A percentile compares a stretch with the other conserved stretches of the same genome.
Evolutionary conservation across 2,797 vertebrate genomes (phyloP).

Genomic region (Mus spretus): DNA sequence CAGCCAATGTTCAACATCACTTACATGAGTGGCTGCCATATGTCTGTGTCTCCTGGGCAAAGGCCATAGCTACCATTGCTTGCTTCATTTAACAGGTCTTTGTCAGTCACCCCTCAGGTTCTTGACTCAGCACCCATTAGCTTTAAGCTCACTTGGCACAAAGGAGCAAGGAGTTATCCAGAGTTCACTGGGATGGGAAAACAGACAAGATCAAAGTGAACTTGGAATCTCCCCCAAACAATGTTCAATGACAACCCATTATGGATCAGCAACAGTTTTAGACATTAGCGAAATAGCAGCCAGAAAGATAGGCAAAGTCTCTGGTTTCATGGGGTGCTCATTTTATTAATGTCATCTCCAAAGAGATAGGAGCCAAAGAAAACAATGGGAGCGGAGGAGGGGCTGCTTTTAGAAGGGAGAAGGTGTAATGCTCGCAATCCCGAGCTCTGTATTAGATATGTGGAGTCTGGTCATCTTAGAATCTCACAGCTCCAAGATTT

Average conservation of each 20-base stretch:
- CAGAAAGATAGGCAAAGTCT: not conserved
- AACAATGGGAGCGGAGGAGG: not conserved
- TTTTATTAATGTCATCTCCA: slow-evolving; percentile 1
- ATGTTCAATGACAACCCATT: not conserved
- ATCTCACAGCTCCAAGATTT: not conserved
- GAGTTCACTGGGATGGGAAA: slow-evolving; percentile 1
- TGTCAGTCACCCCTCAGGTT: not conserved
- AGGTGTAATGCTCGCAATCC: not conserved
- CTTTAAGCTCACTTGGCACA: not conserved
- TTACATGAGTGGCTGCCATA: not conserved
- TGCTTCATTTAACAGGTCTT: slow-evolving; percentile 10
- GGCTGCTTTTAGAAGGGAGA: not conserved
- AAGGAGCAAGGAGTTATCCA: not conserved
- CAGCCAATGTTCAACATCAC: slow-evolving; percentile 7
- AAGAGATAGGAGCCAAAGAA: slow-evolving; percentile 29
- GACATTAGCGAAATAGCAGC: not conserved
- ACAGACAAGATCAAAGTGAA: not conserved
- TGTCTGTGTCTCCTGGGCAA: not conserved
- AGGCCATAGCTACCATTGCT: not conserved
- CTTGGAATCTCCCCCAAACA: not conserved
- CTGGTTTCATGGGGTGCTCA: not conserved
- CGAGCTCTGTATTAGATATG: not conserved
- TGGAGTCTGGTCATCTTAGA: slow-evolving; percentile 16
- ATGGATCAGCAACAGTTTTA: not conserved
- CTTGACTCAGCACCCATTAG: not conserved